Conservation (phyloP, 2,888 invertebrate species). For the Sphaeridia pumilis region DNA sequence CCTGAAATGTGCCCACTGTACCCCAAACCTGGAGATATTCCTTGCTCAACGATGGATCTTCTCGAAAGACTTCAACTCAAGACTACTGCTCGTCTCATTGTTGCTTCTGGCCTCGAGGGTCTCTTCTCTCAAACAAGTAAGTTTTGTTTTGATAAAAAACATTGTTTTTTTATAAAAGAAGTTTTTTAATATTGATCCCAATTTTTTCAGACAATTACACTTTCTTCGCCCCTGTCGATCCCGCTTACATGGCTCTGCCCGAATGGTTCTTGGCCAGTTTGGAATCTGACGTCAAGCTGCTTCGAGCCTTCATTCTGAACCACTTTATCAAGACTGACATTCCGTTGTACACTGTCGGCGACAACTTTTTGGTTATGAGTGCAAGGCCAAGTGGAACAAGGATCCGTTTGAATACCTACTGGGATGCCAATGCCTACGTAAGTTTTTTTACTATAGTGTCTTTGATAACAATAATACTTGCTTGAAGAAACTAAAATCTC, state of each 20-base stretch:
- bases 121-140: slow-evolving; percentile 27
- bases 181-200: not conserved
- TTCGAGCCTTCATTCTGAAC: slow-evolving; percentile 30
- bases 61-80: slow-evolving; percentile 24
- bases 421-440: slow-evolving; percentile 26
- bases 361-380: slow-evolving; percentile 29
- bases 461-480: not conserved
- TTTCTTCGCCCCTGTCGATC: slow-evolving; percentile 33
- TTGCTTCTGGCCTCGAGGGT: slow-evolving; percentile 19
- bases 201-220: slow-evolving; percentile 30
- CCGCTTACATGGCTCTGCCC: slow-evolving; percentile 29
- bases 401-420: slow-evolving; percentile 27
- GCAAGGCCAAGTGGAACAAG: slow-evolving; percentile 30
- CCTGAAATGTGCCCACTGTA: slow-evolving; percentile 6
- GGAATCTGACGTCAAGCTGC: slow-evolving; percentile 23
- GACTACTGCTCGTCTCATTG: slow-evolving; percentile 24
- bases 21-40: slow-evolving; percentile 2
- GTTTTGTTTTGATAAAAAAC: not conserved
- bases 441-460: slow-evolving; percentile 4
- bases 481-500: not conserved
- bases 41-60: slow-evolving; percentile 26
- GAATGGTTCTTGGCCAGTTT: slow-evolving; percentile 30
- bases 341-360: slow-evolving; percentile 20
- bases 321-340: slow-evolving; percentile 31
- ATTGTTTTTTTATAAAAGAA: not conserved